A percentile compares a stretch with the other conserved stretches of the same genome.
Evolutionary conservation across 2,888 invertebrate species (phyloP).

Genomic region (Epinotia bilunana): DNA sequence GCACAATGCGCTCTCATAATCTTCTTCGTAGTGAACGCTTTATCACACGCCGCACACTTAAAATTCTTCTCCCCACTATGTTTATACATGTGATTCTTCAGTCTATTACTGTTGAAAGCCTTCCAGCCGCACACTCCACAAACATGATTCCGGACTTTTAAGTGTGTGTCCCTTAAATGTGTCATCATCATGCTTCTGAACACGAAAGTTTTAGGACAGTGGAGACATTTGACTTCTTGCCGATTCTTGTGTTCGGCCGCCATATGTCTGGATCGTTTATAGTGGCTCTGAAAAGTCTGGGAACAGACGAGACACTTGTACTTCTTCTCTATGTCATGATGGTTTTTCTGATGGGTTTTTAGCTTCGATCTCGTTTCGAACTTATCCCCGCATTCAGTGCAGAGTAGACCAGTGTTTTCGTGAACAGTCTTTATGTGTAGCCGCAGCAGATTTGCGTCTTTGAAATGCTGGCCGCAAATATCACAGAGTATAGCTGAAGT

Average conservation of each 20-base stretch:
- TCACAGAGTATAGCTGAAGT: slow-evolving; percentile 75
- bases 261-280: slow-evolving; percentile 75
- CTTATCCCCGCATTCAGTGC: slow-evolving; percentile 75
- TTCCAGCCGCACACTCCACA: slow-evolving; percentile 77
- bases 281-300: slow-evolving; percentile 71
- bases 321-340: slow-evolving; percentile 77
- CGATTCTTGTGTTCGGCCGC: slow-evolving; percentile 72
- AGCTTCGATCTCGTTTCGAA: slow-evolving; percentile 80
- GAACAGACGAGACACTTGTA: slow-evolving; percentile 80
- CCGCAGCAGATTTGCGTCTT: slow-evolving; percentile 66
- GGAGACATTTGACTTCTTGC: slow-evolving; percentile 73
- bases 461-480: slow-evolving; percentile 76
- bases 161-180: slow-evolving; percentile 71
- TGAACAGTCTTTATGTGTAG: slow-evolving; percentile 72
- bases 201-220: slow-evolving; percentile 77
- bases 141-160: slow-evolving; percentile 72
- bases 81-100: slow-evolving; percentile 81
- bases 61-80: slow-evolving; percentile 80
- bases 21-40: slow-evolving; percentile 76
- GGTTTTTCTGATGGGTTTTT: slow-evolving; percentile 76
- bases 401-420: slow-evolving; percentile 68
- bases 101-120: slow-evolving; percentile 75
- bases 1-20: slow-evolving; percentile 75
- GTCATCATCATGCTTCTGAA: slow-evolving; percentile 80
- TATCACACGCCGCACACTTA: slow-evolving; percentile 74